phyloP scores from a whole-genome alignment of 2,113 vertebrate species.

The Cynopterus brachyotis region DNA sequence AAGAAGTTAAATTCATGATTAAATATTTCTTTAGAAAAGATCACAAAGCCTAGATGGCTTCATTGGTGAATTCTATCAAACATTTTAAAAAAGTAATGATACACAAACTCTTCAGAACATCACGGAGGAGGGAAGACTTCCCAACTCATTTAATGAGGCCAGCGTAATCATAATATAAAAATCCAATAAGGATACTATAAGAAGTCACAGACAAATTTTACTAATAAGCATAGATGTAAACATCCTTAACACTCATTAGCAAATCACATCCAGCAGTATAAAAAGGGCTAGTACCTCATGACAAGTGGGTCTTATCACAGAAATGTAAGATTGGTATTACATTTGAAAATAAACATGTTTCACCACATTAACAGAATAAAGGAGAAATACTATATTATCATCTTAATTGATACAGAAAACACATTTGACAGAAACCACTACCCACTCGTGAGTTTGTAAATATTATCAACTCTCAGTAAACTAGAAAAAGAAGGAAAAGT shows the following conservation, averaged over 20 bases:
- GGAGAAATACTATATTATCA: neutral
- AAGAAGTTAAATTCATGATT: neutral
- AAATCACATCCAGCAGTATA: neutral
- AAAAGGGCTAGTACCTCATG: neutral
- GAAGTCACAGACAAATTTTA: neutral
- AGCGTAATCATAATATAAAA: neutral
- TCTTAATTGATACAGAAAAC: neutral
- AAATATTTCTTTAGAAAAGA: neutral
- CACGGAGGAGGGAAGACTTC: neutral
- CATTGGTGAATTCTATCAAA: neutral
- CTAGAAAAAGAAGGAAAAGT: neutral
- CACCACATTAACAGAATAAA: neutral
- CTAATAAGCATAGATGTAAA: neutral
- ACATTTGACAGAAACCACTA: neutral
- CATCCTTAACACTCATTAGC: neutral
- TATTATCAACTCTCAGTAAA: neutral
- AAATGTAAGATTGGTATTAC: neutral
- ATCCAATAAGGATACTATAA: neutral
- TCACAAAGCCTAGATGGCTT: neutral
- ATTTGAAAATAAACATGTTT: neutral
- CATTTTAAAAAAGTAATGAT: neutral
- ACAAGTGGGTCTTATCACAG: neutral
- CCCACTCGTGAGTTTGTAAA: neutral
- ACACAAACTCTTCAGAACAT: neutral
- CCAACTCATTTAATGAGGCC: neutral